Conservation (phyloP, 1,140 invertebrate genomes). For the Tachypleus tridentatus region DNA sequence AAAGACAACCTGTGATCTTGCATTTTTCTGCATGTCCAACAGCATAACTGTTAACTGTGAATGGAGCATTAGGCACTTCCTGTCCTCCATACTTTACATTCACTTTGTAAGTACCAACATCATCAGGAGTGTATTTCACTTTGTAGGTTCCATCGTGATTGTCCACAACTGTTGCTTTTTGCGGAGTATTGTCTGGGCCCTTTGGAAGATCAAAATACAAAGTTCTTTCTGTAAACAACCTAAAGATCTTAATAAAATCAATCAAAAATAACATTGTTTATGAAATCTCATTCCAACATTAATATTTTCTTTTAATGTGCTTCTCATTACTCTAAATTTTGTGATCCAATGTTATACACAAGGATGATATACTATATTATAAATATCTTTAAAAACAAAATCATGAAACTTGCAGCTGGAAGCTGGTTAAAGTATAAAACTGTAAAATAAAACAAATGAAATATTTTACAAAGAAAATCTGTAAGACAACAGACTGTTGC, state of each 20-base stretch:
- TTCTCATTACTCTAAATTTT: too few species aligned
- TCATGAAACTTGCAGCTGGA: too few species aligned
- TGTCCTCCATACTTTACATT: slow-evolving; percentile 88
- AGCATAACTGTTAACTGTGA: slow-evolving; percentile 39
- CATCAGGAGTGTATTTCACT: slow-evolving; percentile 83
- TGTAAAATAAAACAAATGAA: too few species aligned
- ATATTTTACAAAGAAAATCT: too few species aligned
- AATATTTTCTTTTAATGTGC: too few species aligned
- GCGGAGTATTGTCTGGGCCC: slow-evolving; percentile 62
- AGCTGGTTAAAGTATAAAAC: too few species aligned
- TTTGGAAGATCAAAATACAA: slow-evolving; percentile 27
- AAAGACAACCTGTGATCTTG: slow-evolving; percentile 45
- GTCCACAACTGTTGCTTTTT: slow-evolving; percentile 45
- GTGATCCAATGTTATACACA: too few species aligned
- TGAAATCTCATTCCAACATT: too few species aligned
- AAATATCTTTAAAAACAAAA: too few species aligned
- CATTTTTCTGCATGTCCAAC: slow-evolving; percentile 52
- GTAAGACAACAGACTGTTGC: too few species aligned
- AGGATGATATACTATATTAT: too few species aligned
- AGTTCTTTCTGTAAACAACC: too few species aligned
- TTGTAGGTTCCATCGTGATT: slow-evolving; percentile 94
- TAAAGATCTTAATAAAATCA: not conserved
- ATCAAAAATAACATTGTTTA: slow-evolving; percentile 2
- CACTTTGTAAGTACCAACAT: slow-evolving; percentile 87
- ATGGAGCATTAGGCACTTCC: slow-evolving; percentile 89